These are phyloP conservation scores for Macquaria ambigua DNA, from an alignment of 2,113 vertebrate species.

Conservation along the genomic window DNA sequence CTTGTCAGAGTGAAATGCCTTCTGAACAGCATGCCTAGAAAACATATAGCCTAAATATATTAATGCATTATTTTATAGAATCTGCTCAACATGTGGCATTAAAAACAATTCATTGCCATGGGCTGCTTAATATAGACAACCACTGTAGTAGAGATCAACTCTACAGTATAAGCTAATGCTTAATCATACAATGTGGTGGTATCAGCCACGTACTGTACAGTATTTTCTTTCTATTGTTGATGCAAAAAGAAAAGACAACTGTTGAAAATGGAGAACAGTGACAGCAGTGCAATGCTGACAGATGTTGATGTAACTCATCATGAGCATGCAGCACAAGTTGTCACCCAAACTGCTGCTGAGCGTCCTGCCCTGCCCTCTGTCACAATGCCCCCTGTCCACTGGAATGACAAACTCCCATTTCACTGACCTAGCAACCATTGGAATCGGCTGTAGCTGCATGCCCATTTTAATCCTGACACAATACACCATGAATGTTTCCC, in stretches of 20 bases:
- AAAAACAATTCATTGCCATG: not conserved
- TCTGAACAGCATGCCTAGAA: not conserved
- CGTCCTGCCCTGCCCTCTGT: conserved; percentile 14
- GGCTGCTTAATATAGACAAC: not conserved
- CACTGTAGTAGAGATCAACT: not conserved
- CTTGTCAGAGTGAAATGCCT: not conserved
- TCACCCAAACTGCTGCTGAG: conserved; percentile 4
- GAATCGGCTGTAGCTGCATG: conserved; percentile 1
- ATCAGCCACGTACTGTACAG: not conserved
- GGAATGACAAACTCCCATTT: conserved; percentile 32
- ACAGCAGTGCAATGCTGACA: not conserved
- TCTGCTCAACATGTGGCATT: not conserved
- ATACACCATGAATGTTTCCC: conserved; percentile 6
- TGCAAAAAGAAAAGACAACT: not conserved
- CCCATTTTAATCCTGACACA: conserved; percentile 5
- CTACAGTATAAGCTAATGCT: not conserved
- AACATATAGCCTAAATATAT: too few species aligned
- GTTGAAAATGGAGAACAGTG: not conserved
- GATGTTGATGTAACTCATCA: conserved; percentile 20
- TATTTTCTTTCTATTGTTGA: not conserved
- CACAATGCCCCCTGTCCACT: conserved; percentile 15
- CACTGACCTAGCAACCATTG: conserved; percentile 2
- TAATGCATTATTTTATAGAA: not conserved
- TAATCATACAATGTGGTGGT: not conserved
- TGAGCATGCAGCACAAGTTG: not conserved